Conservation (phyloP, 1,140 invertebrate species). For the Temnothorax longispinosus region DNA sequence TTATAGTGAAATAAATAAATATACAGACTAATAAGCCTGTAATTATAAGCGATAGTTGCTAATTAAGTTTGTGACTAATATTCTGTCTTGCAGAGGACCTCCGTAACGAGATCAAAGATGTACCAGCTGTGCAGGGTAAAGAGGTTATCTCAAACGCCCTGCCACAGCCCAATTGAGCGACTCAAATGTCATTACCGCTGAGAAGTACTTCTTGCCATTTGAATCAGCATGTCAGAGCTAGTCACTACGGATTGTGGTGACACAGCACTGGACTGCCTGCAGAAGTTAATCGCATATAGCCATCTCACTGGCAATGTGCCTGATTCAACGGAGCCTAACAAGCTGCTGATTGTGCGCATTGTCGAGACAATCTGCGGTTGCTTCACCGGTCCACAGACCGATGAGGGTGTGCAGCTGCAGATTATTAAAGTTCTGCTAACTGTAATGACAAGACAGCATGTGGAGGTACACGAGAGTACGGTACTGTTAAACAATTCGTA, state of each 20-base stretch:
- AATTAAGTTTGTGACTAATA: not conserved
- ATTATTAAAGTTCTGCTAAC: conserved; percentile 99
- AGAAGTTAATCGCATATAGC: conserved; percentile 99
- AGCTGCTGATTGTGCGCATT: conserved; percentile 97
- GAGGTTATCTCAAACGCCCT: conserved; percentile 93
- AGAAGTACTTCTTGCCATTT: conserved; percentile 99
- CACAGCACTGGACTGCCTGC: conserved; percentile 96
- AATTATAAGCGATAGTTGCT: not conserved
- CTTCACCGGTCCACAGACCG: conserved; percentile 98
- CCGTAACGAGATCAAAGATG: conserved; percentile 92
- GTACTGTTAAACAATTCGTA: conserved; percentile 97
- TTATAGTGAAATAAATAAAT: too few relatives aligned
- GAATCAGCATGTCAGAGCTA: conserved; percentile 99
- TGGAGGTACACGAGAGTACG: conserved; percentile 99
- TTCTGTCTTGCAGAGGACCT: conserved; percentile 93
- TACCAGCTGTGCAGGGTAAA: conserved; percentile 88
- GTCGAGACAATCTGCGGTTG: conserved; percentile 99
- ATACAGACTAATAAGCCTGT: not conserved
- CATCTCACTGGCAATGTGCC: conserved; percentile 98
- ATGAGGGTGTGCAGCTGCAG: conserved; percentile 99
- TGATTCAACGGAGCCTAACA: conserved; percentile 94
- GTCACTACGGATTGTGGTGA: conserved; percentile 97
- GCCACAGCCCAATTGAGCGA: conserved; percentile 94
- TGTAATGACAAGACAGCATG: conserved; percentile 98
- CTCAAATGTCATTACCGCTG: conserved; percentile 95